Evolutionary conservation across 2,888 invertebrate genomes (phyloP).

Genomic region (Ochropleura leucogaster): DNA sequence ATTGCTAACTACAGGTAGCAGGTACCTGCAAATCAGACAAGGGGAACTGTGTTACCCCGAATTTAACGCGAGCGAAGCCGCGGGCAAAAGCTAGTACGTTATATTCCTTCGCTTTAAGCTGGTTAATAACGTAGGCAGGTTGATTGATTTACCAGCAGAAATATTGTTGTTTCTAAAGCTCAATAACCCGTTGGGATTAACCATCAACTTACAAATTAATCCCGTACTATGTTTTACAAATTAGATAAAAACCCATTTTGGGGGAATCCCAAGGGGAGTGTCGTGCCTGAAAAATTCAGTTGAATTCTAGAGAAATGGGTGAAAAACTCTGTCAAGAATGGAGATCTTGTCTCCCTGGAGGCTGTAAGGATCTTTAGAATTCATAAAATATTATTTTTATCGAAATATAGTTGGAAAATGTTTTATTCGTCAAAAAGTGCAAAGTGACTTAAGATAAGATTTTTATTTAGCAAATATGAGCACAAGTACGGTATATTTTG

Average conservation of each 20-base stretch:
- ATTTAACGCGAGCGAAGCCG: too few species aligned
- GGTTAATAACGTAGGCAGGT: not conserved
- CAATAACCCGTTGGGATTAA: conserved; percentile 21
- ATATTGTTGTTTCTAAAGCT: not conserved
- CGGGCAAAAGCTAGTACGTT: too few species aligned
- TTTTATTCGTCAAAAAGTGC: not conserved
- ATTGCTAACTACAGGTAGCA: too few species aligned
- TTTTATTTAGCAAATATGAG: too few species aligned
- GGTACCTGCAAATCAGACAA: too few species aligned
- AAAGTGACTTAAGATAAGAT: not conserved
- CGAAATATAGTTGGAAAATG: not conserved
- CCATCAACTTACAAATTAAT: conserved; percentile 49
- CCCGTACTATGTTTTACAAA: conserved; percentile 55
- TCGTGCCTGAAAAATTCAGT: conserved; percentile 39
- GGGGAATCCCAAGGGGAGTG: conserved; percentile 21
- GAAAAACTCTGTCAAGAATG: conserved; percentile 16
- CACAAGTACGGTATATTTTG: too few species aligned
- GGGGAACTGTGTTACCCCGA: too few species aligned
- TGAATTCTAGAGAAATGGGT: conserved; percentile 18
- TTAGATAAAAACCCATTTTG: conserved; percentile 56
- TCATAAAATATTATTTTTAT: conserved; percentile 13
- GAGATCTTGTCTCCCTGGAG: conserved; percentile 34
- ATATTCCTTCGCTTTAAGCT: not conserved
- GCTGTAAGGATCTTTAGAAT: conserved; percentile 4
- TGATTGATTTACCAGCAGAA: not conserved